These are phyloP conservation scores for Hylaeus volcanicus DNA, from an alignment of 1,140 invertebrate species.

Conservation along the genomic window DNA sequence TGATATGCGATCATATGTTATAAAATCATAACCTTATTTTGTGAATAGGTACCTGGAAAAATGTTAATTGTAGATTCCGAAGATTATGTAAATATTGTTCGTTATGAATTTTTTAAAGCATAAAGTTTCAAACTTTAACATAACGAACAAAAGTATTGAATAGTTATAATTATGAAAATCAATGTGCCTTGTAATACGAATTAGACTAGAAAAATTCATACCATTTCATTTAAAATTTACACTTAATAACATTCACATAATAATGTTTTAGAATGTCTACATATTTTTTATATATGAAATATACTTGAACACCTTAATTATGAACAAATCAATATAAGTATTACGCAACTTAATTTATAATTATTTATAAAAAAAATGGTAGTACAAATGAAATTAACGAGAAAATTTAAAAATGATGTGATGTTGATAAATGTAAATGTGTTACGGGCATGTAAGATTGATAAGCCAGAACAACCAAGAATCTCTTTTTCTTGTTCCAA, in stretches of 20 bases:
- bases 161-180: conserved; percentile 14
- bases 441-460: background rate
- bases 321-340: conserved; percentile 14
- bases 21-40: conserved; percentile 39
- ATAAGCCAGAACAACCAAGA: background rate
- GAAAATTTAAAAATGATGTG: background rate
- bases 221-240: conserved; percentile 10
- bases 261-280: conserved; percentile 13
- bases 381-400: conserved; percentile 3
- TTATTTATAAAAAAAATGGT: conserved; percentile 7
- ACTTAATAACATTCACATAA: background rate
- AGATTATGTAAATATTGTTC: conserved; percentile 40
- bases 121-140: background rate
- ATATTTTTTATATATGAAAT: conserved; percentile 11
- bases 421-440: conserved; percentile 11
- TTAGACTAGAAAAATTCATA: conserved; percentile 44
- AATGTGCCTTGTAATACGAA: conserved; percentile 46
- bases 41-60: conserved; percentile 60
- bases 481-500: background rate
- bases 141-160: conserved; percentile 26
- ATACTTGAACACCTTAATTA: background rate
- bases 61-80: conserved; percentile 40
- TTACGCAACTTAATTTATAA: background rate
- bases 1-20: conserved; percentile 17
- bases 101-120: background rate